These are phyloP conservation scores for Acrossocheilus wenchowensis DNA, from an alignment of 2,797 vertebrate species.

Conservation along the genomic window DNA sequence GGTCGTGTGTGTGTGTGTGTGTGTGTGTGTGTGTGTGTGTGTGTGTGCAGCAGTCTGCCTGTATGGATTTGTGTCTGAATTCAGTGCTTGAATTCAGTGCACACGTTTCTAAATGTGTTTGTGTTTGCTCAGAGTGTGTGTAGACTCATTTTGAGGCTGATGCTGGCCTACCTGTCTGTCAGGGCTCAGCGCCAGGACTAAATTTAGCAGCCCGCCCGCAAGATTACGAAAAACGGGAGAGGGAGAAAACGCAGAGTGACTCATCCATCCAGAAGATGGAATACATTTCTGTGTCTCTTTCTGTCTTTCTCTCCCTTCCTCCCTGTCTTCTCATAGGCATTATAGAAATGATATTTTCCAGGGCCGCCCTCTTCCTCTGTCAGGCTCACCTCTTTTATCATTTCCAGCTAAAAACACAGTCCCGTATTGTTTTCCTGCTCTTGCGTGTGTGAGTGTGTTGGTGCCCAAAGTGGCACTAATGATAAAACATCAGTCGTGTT, in stretches of 20 bases:
- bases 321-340: conserved; percentile 16
- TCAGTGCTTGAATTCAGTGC: background rate
- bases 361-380: conserved; percentile 52
- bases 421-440: conserved; percentile 79
- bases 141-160: conserved; percentile 63
- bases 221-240: conserved; percentile 69
- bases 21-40: conserved; percentile 39
- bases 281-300: conserved; percentile 37
- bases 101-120: background rate
- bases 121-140: conserved; percentile 10
- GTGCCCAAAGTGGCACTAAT: conserved; percentile 74
- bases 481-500: conserved; percentile 73
- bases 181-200: conserved; percentile 77
- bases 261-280: conserved; percentile 52
- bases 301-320: conserved; percentile 34
- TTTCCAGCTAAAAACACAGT: conserved; percentile 72
- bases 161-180: conserved; percentile 75
- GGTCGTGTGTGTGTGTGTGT: conserved; percentile 47
- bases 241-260: conserved; percentile 55
- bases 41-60: conserved; percentile 19
- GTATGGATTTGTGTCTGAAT: background rate
- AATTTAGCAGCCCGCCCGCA: conserved; percentile 75
- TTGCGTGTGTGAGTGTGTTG: conserved; percentile 56
- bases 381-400: conserved; percentile 56
- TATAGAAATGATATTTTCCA: conserved; percentile 39